Evolutionary conservation across 2,888 invertebrate species (phyloP).

Genomic region (Acrobasis suavella): DNA sequence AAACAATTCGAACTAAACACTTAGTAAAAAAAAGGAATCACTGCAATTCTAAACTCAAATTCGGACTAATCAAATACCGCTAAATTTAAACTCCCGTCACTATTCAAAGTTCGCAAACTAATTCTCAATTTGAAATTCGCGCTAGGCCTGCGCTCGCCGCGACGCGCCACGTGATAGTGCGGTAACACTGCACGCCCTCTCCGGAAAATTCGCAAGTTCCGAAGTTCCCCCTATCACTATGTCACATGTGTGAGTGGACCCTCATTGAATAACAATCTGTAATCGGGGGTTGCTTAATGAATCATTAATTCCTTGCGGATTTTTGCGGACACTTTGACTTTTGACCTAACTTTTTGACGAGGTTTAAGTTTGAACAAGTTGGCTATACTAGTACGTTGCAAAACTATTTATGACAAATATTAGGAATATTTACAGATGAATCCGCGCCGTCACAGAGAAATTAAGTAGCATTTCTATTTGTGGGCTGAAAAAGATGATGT

Average conservation of each 20-base stretch:
- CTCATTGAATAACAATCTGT: slow-evolving; percentile 70
- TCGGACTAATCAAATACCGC: slow-evolving; percentile 2
- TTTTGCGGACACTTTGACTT: slow-evolving; percentile 58
- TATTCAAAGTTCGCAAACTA: slow-evolving; percentile 31
- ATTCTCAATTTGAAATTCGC: slow-evolving; percentile 50
- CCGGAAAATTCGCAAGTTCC: slow-evolving; percentile 69
- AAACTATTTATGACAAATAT: too few species aligned
- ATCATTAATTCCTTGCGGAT: slow-evolving; percentile 63
- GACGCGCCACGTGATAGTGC: slow-evolving; percentile 74
- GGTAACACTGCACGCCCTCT: slow-evolving; percentile 63
- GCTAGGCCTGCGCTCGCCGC: slow-evolving; percentile 73
- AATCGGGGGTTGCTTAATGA: slow-evolving; percentile 66
- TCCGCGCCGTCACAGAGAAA: too few species aligned
- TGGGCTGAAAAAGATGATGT: too few species aligned
- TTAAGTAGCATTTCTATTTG: too few species aligned
- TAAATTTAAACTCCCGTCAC: not conserved
- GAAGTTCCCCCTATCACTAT: slow-evolving; percentile 34
- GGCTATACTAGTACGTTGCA: too few species aligned
- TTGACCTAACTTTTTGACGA: slow-evolving; percentile 40
- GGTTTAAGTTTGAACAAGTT: not conserved
- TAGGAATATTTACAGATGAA: too few species aligned
- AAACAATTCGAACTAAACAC: not conserved
- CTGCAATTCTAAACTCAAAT: slow-evolving; percentile 1
- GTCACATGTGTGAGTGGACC: slow-evolving; percentile 43
- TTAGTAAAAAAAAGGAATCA: not conserved